Evolutionary conservation across 2,797 vertebrate species (phyloP).

Genomic region (Sphaeramia orbicularis): DNA sequence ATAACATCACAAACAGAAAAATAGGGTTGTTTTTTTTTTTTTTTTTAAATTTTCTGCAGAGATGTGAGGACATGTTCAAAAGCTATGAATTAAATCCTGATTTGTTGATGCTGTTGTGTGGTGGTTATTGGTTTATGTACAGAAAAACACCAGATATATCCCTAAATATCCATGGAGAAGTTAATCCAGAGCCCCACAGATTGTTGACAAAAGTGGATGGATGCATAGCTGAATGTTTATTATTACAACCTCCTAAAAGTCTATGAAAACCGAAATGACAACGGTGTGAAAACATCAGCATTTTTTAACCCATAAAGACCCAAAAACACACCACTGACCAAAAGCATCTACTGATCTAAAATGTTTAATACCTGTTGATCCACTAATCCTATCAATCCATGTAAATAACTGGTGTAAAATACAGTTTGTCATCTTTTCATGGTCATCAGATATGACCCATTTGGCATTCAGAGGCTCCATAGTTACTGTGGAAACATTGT

Average conservation of each 20-base stretch:
- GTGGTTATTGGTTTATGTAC: conserved; percentile 14
- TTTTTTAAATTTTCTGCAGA: conserved; percentile 16
- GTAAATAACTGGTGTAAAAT: too few relatives aligned
- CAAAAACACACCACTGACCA: too few relatives aligned
- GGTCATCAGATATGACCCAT: too few relatives aligned
- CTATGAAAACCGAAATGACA: too few relatives aligned
- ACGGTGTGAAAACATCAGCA: conserved; percentile 42
- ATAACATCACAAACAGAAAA: conserved; percentile 19
- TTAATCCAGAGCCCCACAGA: conserved; percentile 15
- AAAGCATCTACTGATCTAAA: too few relatives aligned
- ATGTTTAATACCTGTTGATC: too few relatives aligned
- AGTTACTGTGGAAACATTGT: too few relatives aligned
- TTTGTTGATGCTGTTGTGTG: conserved; percentile 2
- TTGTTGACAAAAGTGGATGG: conserved; percentile 42
- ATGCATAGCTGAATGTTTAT: conserved; percentile 37
- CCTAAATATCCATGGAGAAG: conserved; percentile 24
- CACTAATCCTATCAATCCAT: too few relatives aligned
- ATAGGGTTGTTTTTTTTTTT: conserved; percentile 4
- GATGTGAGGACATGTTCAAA: conserved; percentile 30
- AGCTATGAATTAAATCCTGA: conserved; percentile 1
- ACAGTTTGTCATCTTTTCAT: too few relatives aligned
- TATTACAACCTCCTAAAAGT: conserved; percentile 52
- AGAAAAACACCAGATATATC: conserved; percentile 9
- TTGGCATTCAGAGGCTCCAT: too few relatives aligned
- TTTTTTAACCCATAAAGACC: too few relatives aligned